These are phyloP conservation scores for Tetrao urogallus DNA, from an alignment of 2,113 vertebrate genomes.

Conservation along the genomic window DNA sequence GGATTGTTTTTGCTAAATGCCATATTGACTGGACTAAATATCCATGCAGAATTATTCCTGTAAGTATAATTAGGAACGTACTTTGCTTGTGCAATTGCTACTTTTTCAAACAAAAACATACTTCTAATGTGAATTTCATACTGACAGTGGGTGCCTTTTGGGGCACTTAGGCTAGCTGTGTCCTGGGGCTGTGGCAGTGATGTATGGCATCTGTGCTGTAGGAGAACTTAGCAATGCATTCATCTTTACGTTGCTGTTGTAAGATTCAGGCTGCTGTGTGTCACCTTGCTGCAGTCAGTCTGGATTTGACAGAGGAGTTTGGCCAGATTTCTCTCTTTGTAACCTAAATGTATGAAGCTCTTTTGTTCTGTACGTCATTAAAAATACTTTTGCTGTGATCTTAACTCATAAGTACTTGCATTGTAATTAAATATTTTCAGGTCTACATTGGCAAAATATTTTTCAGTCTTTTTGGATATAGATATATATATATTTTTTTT, in stretches of 20 bases:
- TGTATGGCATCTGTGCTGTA: neutral
- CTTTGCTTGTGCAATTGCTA: neutral
- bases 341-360: neutral
- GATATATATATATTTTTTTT: no score
- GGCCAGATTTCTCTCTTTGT: neutral
- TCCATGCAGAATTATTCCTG: neutral
- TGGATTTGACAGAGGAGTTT: neutral
- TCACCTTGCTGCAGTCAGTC: neutral
- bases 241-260: neutral
- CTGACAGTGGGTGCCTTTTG: neutral
- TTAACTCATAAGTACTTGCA: neutral
- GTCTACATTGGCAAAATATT: neutral
- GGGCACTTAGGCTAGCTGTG: neutral
- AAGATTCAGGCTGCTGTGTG: neutral
- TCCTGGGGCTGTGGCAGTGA: neutral
- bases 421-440: neutral
- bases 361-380: conserved; percentile 9
- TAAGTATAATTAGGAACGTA: neutral
- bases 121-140: neutral
- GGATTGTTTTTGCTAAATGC: neutral
- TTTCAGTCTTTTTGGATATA: neutral
- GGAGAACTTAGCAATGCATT: neutral
- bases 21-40: neutral
- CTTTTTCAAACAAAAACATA: neutral
- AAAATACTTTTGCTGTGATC: neutral